These are phyloP conservation scores for Argyresthia goedartella DNA, from an alignment of 2,888 invertebrate genomes.

Conservation along the genomic window DNA sequence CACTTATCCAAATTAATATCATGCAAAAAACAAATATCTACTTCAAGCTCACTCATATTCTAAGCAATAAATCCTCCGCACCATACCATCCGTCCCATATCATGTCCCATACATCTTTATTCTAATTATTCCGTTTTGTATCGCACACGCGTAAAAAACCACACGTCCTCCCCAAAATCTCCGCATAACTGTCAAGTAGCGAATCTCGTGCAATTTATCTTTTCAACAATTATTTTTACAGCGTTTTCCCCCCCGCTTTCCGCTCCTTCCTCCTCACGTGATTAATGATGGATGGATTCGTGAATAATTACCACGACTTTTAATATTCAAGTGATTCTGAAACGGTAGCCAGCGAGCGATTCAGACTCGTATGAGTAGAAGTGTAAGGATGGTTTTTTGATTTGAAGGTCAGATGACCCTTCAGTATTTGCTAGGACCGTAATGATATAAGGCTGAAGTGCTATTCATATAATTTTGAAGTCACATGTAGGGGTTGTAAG, in stretches of 20 bases:
- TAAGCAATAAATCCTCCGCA: slow-evolving; percentile 4
- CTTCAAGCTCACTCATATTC: neutral
- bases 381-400: neutral
- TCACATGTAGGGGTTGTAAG: slow-evolving; percentile 8
- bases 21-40: too few species aligned
- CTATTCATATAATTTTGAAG: slow-evolving; percentile 13
- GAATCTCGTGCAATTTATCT: slow-evolving; percentile 64
- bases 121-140: slow-evolving; percentile 24
- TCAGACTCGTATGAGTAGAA: slow-evolving; percentile 14
- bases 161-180: slow-evolving; percentile 32
- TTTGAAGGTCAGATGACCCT: slow-evolving; percentile 46
- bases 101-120: neutral
- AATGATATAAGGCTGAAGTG: slow-evolving; percentile 23
- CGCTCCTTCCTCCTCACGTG: slow-evolving; percentile 28
- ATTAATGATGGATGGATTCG: slow-evolving; percentile 72
- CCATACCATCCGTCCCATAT: neutral
- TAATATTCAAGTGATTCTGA: slow-evolving; percentile 68
- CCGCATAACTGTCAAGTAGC: slow-evolving; percentile 53
- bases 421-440: slow-evolving; percentile 23
- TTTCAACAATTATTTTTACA: slow-evolving; percentile 68
- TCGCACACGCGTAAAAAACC: slow-evolving; percentile 7
- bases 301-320: slow-evolving; percentile 72
- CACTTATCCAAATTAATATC: too few species aligned
- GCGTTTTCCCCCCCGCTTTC: slow-evolving; percentile 37
- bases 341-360: slow-evolving; percentile 13